Percentiles rank a stretch among this genome's conserved stretches.
phyloP scores from a whole-genome alignment of 2,888 invertebrate species.

The Sinohyriopsis cumingii region DNA sequence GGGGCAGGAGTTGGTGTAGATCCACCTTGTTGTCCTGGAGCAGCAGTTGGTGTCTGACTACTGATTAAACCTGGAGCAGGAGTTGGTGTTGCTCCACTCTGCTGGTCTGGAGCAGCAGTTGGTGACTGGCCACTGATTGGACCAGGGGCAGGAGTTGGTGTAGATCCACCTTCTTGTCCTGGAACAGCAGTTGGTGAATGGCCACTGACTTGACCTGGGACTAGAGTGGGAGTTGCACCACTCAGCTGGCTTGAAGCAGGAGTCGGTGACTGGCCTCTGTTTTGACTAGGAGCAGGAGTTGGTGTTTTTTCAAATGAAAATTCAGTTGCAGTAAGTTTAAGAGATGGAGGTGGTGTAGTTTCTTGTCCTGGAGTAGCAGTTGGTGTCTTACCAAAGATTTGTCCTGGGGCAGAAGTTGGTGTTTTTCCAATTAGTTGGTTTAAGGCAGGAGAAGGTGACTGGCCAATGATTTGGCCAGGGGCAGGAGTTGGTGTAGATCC shows the following conservation, averaged over 20 bases:
- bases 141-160: constrained; percentile 13
- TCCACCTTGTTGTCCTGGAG: constrained; percentile 1
- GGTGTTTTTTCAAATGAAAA: too few relatives aligned
- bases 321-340: too few relatives aligned
- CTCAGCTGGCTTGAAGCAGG: constrained; percentile 26
- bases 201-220: not conserved
- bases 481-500: constrained; percentile 7
- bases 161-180: not conserved
- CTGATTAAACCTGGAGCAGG: constrained; percentile 4
- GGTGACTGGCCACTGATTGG: constrained; percentile 15
- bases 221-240: constrained; percentile 17
- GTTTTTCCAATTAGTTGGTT: constrained; percentile 23
- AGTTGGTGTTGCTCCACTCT: constrained; percentile 8
- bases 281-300: constrained; percentile 6
- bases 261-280: constrained; percentile 6
- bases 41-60: constrained; percentile 6
- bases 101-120: constrained; percentile 21
- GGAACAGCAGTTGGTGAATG: constrained; percentile 9
- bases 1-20: constrained; percentile 1
- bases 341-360: too few relatives aligned
- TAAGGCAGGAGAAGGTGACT: constrained; percentile 9
- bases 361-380: too few relatives aligned
- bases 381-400: too few relatives aligned
- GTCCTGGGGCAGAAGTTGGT: constrained; percentile 20
- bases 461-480: not conserved